These are phyloP conservation scores for Vulpes lagopus DNA, from an alignment of 2,113 vertebrate genomes.

Conservation along the genomic window DNA sequence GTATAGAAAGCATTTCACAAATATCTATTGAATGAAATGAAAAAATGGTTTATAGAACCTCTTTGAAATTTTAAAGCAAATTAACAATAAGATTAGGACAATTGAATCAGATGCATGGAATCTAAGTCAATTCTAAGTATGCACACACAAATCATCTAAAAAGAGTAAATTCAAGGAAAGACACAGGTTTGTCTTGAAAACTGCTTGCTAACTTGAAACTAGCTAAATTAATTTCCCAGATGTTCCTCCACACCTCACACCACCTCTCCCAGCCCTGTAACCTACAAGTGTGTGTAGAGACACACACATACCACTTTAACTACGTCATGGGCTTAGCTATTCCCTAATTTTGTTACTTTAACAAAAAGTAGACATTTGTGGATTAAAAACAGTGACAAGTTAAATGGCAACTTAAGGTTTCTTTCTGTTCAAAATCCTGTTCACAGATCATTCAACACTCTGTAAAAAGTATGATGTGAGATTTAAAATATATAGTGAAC, in stretches of 20 bases:
- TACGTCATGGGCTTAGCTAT: neutral
- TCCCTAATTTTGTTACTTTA: slow-evolving; percentile 45
- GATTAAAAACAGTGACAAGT: slow-evolving; percentile 46
- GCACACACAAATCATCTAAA: neutral
- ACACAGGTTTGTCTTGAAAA: slow-evolving; percentile 31
- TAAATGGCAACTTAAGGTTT: neutral
- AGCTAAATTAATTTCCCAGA: neutral
- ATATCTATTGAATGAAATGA: neutral
- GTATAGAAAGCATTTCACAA: slow-evolving; percentile 26
- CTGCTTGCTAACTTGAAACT: neutral
- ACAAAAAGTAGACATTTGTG: slow-evolving; percentile 16
- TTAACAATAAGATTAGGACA: slow-evolving; percentile 51
- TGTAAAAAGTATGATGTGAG: slow-evolving; percentile 4
- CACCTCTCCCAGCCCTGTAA: neutral
- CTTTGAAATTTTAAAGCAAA: slow-evolving; percentile 55
- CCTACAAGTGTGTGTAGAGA: neutral
- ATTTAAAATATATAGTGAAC: neutral
- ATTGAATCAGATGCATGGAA: neutral
- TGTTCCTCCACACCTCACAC: neutral
- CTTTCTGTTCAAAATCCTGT: slow-evolving; percentile 36
- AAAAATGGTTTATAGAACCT: slow-evolving; percentile 16
- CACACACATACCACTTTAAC: neutral
- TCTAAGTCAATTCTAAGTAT: slow-evolving; percentile 52
- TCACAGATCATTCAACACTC: slow-evolving; percentile 10
- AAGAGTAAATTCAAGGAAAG: slow-evolving; percentile 42